Evolutionary conservation across 2,797 vertebrate species (phyloP).

Genomic region (Xyrichtys novacula): DNA sequence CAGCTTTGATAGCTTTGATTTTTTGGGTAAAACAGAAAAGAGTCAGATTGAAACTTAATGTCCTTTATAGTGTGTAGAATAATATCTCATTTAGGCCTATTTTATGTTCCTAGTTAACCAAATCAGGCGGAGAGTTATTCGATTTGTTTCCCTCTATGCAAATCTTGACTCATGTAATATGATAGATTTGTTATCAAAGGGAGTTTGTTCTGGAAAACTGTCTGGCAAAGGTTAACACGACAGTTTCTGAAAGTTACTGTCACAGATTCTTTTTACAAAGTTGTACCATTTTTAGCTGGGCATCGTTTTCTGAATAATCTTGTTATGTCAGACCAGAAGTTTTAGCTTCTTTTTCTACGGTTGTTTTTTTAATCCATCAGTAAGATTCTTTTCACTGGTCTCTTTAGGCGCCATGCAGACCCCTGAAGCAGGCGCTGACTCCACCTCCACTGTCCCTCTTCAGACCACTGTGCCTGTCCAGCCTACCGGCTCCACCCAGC

Average conservation of each 20-base stretch:
- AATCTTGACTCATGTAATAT: neutral
- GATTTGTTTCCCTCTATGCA: neutral
- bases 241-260: neutral
- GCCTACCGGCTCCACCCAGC: slow-evolving; percentile 88
- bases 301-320: no score
- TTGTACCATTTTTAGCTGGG: no score
- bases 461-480: slow-evolving; percentile 90
- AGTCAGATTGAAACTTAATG: slow-evolving; percentile 20
- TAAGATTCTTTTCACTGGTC: slow-evolving; percentile 24
- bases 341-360: neutral
- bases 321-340: slow-evolving; percentile 16
- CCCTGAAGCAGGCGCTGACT: slow-evolving; percentile 92
- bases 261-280: no score
- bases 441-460: slow-evolving; percentile 91
- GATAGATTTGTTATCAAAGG: neutral
- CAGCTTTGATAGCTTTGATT: slow-evolving; percentile 60
- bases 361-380: neutral
- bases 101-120: slow-evolving; percentile 9
- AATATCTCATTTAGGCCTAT: slow-evolving; percentile 3
- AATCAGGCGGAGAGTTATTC: slow-evolving; percentile 11
- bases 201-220: neutral
- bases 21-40: slow-evolving; percentile 45
- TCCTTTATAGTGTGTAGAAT: slow-evolving; percentile 35
- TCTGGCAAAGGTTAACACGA: neutral
- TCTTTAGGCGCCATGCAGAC: slow-evolving; percentile 93